Evolutionary conservation across 2,888 invertebrate genomes (phyloP).

Genomic region (Meteorus colon): DNA sequence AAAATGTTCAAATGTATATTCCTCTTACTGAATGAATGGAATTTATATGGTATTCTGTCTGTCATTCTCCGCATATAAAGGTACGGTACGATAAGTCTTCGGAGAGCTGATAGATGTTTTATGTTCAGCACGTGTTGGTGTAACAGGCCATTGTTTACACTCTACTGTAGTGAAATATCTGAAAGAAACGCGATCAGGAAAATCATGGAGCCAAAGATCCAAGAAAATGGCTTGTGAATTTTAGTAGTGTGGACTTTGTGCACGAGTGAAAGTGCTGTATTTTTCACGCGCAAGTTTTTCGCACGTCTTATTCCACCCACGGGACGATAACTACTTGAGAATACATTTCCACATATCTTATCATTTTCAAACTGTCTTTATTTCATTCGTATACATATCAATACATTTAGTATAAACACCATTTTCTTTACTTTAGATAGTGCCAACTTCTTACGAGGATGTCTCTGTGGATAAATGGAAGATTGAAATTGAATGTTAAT

Average conservation of each 20-base stretch:
- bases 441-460: too few species aligned
- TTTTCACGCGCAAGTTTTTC: slow-evolving; percentile 5
- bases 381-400: background rate
- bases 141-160: slow-evolving; percentile 16
- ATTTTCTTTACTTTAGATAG: background rate
- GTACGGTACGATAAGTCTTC: slow-evolving; percentile 19
- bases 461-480: too few species aligned
- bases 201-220: slow-evolving; percentile 20
- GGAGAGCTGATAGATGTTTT: slow-evolving; percentile 43
- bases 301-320: slow-evolving; percentile 35
- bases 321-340: slow-evolving; percentile 42
- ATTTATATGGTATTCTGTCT: too few species aligned
- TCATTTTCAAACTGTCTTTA: slow-evolving; percentile 3
- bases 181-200: background rate
- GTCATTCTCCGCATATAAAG: background rate
- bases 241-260: background rate
- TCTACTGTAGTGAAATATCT: slow-evolving; percentile 3
- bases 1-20: too few species aligned
- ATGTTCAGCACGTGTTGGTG: slow-evolving; percentile 31
- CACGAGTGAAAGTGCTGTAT: background rate
- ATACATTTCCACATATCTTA: slow-evolving; percentile 40
- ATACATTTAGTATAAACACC: background rate
- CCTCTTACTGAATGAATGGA: too few species aligned
- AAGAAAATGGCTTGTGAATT: slow-evolving; percentile 2
- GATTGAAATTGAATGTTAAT: background rate